Base-by-base conservation (phyloP, 2,888 invertebrate species). In the Allophyes oxyacanthae region DNA sequence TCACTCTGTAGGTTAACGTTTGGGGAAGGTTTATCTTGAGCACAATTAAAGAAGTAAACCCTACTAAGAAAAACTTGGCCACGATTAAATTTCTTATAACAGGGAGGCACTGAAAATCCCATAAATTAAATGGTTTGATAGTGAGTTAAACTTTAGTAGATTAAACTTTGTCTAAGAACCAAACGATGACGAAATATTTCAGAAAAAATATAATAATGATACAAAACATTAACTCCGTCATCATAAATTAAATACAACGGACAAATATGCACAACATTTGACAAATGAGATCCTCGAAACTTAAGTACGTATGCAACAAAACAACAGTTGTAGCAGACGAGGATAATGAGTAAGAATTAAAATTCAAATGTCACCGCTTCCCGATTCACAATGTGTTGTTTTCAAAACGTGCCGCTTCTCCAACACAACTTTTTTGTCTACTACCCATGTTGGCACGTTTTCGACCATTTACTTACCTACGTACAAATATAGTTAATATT, bases 311-410 rank as follows among this genome's bases (percentile, higher is more conserved):
- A 4, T 4, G 4, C 20, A 20, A 20, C 20, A 20, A 20, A 20
- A 28, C 32, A 42, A 20, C 11, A 14, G 28, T 8, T 28, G 28
- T 4, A 53, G 20, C 13, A 37, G 13, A 32, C 26, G 7, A 45
- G 9, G 2, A 14, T 63, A 20, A 32, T 62, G 30, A 45, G 11
- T 45, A 32, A 42, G 34, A 28, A 20, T 20, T 10, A 28, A 20
- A 62, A 1, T 37, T 3, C 33, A 36, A 3, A 36, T 7, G 2
- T 36, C 36, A 36, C 14, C 14, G 13, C 33, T 34, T 34, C 34
- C 14, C 14, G 11, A 20, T 20, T 37, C 10, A 20, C 10, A 37
- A 37, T 38, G 20, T 8, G 15, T 37, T 9, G 13, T 15, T 37
- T 37, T 37, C 15, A 15, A 15, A 37, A 4, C 26, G 3, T 6